Percentiles rank a stretch among this genome's conserved stretches.
Evolutionary conservation across 2,888 invertebrate species (phyloP).

Genomic region (Lumbricus terrestris): DNA sequence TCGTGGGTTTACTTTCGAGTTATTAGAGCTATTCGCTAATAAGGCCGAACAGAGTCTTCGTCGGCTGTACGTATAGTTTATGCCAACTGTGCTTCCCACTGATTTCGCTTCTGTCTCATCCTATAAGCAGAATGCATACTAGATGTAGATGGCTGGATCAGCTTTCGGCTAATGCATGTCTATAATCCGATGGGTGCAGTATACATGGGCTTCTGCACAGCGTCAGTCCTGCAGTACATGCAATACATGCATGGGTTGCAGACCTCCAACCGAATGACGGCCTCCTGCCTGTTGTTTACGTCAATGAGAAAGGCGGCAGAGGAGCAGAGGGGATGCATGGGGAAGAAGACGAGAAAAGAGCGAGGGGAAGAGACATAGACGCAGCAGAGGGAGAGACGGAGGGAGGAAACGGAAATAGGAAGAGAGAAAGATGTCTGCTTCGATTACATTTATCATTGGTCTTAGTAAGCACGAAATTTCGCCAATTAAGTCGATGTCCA

Average conservation of each 20-base stretch:
- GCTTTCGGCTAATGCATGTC: neutral
- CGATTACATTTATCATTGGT: neutral
- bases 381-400: neutral
- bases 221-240: neutral
- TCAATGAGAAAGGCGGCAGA: neutral
- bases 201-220: neutral
- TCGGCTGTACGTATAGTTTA: neutral
- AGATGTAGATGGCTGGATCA: neutral
- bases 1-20: neutral
- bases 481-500: neutral
- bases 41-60: neutral
- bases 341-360: too few relatives aligned
- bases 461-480: neutral
- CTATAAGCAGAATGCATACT: neutral
- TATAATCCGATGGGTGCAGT: neutral
- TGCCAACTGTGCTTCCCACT: neutral
- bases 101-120: neutral
- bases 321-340: too few relatives aligned
- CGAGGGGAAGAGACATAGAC: neutral
- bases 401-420: neutral
- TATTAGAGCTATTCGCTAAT: slow-evolving; percentile 11
- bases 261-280: neutral
- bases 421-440: neutral
- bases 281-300: neutral
- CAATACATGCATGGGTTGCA: too few relatives aligned